phyloP scores from a whole-genome alignment of 2,888 invertebrate genomes.

The Hypena proboscidalis region DNA sequence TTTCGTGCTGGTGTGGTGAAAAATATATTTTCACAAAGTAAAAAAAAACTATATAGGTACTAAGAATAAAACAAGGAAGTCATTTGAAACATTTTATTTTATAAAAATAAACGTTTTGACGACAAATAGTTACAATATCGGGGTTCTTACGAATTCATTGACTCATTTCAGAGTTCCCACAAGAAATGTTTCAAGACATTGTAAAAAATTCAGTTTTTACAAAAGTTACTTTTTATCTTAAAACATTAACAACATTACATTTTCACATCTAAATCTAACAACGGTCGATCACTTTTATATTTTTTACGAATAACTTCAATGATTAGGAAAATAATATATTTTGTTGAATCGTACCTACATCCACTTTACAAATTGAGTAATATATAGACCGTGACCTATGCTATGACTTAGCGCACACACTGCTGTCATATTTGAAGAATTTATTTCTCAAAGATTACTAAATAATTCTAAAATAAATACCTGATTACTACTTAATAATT shows the following conservation, averaged over 20 bases:
- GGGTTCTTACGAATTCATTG: constrained; percentile 80
- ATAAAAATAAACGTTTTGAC: constrained; percentile 86
- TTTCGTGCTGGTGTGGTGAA: too few relatives aligned
- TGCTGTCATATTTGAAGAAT: constrained; percentile 24
- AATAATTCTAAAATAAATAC: constrained; percentile 7
- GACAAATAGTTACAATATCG: constrained; percentile 85
- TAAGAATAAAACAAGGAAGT: constrained; percentile 29
- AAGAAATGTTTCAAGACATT: constrained; percentile 90
- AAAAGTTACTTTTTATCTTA: constrained; percentile 88
- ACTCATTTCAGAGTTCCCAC: constrained; percentile 72
- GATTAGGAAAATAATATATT: constrained; percentile 77
- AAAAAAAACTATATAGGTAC: neutral
- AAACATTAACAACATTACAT: constrained; percentile 86
- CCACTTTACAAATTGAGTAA: constrained; percentile 26
- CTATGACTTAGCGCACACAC: constrained; percentile 22
- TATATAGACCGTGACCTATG: neutral
- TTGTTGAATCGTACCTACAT: constrained; percentile 23
- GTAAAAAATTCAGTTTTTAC: constrained; percentile 88
- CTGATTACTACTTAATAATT: too few relatives aligned
- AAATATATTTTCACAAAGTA: too few relatives aligned
- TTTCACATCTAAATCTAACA: constrained; percentile 84
- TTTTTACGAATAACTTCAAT: constrained; percentile 64
- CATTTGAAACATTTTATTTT: constrained; percentile 84
- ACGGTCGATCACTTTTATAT: constrained; percentile 79
- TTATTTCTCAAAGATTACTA: too few relatives aligned